Evolutionary conservation across 30 jellyfish, hydroid and myxozoan species (phyloP).

Genomic region (Nemopilema nomurai): DNA sequence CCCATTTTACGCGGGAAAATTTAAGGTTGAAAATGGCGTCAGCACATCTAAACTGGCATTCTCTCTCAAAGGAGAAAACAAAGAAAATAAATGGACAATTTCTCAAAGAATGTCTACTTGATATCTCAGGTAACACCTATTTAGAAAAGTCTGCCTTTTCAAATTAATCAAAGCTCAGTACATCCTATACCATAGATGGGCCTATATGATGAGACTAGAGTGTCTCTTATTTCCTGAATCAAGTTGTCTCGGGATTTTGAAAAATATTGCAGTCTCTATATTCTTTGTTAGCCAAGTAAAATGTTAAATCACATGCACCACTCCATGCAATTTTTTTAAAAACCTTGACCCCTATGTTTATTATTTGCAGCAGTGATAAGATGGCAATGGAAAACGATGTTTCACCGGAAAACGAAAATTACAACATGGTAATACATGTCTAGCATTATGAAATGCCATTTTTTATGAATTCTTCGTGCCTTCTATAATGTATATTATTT

Average conservation of each 20-base stretch:
- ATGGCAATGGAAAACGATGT: background rate
- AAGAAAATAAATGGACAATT: background rate
- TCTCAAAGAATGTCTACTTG: too few relatives aligned
- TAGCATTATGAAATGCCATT: too few relatives aligned
- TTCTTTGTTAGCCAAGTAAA: too few relatives aligned
- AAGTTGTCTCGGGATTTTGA: too few relatives aligned
- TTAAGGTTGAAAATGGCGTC: background rate
- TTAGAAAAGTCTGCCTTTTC: background rate
- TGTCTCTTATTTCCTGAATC: too few relatives aligned
- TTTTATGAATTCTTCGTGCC: too few relatives aligned
- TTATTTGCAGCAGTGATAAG: background rate
- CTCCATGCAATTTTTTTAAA: background rate
- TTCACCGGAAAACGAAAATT: background rate
- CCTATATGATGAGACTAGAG: too few relatives aligned
- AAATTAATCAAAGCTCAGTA: background rate
- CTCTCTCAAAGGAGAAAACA: background rate
- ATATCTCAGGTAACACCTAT: background rate
- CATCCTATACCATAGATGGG: too few relatives aligned
- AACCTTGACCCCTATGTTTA: too few relatives aligned
- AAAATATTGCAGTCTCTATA: too few relatives aligned
- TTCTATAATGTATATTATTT: too few relatives aligned
- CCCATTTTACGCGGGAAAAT: slow-evolving; percentile 2
- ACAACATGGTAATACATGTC: background rate
- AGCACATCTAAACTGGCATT: background rate
- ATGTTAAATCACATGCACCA: background rate